Evolutionary conservation across 2,113 vertebrate genomes (phyloP).

Genomic region (Eretmochelys imbricata): DNA sequence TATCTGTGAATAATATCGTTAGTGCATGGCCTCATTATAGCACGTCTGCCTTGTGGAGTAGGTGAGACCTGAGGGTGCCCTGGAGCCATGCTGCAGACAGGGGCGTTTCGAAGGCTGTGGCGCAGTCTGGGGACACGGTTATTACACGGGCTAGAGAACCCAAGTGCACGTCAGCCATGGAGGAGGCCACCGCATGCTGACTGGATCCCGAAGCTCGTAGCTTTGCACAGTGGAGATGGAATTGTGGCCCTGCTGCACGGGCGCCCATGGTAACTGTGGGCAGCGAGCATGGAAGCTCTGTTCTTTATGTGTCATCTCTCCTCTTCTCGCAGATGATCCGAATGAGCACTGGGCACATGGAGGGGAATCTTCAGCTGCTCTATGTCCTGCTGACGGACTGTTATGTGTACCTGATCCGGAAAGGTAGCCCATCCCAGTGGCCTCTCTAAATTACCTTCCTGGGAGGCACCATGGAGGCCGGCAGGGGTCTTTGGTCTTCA

Average conservation of each 20-base stretch:
- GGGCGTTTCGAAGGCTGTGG: background rate
- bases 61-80: background rate
- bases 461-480: no score
- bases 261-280: background rate
- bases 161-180: background rate
- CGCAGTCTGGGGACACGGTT: background rate
- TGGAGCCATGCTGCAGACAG: background rate
- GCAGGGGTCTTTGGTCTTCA: background rate
- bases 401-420: conserved; percentile 94
- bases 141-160: background rate
- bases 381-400: conserved; percentile 95
- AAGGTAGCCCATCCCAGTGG: conserved; percentile 78
- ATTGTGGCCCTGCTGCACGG: background rate
- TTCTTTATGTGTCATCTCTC: background rate
- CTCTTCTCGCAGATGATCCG: conserved; percentile 87
- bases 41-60: background rate
- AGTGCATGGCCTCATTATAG: background rate
- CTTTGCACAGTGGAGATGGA: background rate
- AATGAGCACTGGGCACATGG: conserved; percentile 98
- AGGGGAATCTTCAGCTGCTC: conserved; percentile 94
- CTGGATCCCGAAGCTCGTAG: no score
- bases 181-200: background rate
- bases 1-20: background rate
- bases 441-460: background rate
- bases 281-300: background rate